phyloP scores from a whole-genome alignment of 1,140 invertebrate genomes.

The Solen grandis region DNA sequence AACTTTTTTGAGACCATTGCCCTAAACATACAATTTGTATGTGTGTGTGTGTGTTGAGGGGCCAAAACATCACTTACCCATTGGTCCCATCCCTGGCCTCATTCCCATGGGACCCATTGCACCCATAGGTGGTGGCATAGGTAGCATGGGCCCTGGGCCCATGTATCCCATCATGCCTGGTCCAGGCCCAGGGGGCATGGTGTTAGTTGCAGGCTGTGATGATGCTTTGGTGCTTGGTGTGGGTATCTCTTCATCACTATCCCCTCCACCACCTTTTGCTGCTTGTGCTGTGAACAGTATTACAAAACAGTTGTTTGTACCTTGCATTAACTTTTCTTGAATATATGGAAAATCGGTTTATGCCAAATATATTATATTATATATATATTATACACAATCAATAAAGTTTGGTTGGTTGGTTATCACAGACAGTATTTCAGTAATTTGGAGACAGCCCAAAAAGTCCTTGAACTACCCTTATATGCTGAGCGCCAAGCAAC shows the following conservation, averaged over 20 bases:
- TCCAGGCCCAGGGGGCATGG: slow-evolving; percentile 11
- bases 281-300: slow-evolving; percentile 20
- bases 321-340: neutral
- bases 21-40: no score
- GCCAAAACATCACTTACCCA: slow-evolving; percentile 62
- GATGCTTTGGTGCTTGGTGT: slow-evolving; percentile 6
- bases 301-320: no score
- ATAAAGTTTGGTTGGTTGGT: neutral
- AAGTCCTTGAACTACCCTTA: no score
- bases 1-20: no score
- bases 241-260: slow-evolving; percentile 65
- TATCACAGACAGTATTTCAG: no score
- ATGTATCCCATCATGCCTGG: slow-evolving; percentile 19
- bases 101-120: slow-evolving; percentile 67
- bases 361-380: neutral
- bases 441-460: no score
- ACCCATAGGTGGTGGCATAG: slow-evolving; percentile 66
- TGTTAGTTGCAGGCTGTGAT: slow-evolving; percentile 17
- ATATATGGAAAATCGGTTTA: neutral
- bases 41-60: no score
- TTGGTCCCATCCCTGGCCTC: slow-evolving; percentile 66
- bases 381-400: neutral
- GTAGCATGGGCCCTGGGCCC: slow-evolving; percentile 60
- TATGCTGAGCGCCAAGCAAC: no score
- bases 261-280: slow-evolving; percentile 67